Evolutionary conservation across 2,113 vertebrate genomes (phyloP).

Genomic region (Lipotes vexillifer): DNA sequence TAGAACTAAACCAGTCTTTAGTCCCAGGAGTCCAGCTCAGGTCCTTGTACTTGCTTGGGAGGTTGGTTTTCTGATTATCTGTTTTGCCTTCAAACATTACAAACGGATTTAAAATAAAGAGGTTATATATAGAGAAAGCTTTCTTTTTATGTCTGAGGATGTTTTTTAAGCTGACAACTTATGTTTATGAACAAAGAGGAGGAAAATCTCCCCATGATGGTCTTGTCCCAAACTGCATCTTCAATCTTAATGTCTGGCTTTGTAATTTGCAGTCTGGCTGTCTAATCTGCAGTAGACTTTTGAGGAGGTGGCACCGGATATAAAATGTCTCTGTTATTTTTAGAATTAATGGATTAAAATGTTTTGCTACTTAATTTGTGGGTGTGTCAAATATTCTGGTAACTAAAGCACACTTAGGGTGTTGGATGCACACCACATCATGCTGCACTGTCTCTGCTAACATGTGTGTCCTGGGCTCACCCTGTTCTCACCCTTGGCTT

Average conservation of each 20-base stretch:
- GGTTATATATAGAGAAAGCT: constrained; percentile 30
- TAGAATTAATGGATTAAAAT: constrained; percentile 73
- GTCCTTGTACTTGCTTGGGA: not conserved
- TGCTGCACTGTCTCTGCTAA: not conserved
- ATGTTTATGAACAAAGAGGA: not conserved
- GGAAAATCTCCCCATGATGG: not conserved
- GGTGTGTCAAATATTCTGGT: constrained; percentile 60
- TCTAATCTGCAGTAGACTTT: constrained; percentile 56
- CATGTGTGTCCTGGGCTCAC: constrained; percentile 49
- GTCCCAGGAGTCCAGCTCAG: not conserved
- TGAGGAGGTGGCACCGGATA: constrained; percentile 47
- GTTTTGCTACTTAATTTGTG: constrained; percentile 72
- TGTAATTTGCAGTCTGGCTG: constrained; percentile 34
- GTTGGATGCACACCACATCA: not conserved
- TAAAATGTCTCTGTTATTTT: constrained; percentile 64
- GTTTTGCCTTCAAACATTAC: constrained; percentile 18
- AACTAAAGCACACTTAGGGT: constrained; percentile 44
- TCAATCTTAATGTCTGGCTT: constrained; percentile 36
- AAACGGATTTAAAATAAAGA: constrained; percentile 29
- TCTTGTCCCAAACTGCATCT: constrained; percentile 40
- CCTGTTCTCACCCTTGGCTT: constrained; percentile 36
- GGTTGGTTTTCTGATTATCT: not conserved
- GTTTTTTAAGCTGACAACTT: constrained; percentile 40
- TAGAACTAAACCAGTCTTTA: constrained; percentile 33
- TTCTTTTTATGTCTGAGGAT: constrained; percentile 5